A percentile compares a stretch with the other conserved stretches of the same genome.
Evolutionary conservation across 2,888 invertebrate genomes (phyloP).

Genomic region (Cylloceria caligata): DNA sequence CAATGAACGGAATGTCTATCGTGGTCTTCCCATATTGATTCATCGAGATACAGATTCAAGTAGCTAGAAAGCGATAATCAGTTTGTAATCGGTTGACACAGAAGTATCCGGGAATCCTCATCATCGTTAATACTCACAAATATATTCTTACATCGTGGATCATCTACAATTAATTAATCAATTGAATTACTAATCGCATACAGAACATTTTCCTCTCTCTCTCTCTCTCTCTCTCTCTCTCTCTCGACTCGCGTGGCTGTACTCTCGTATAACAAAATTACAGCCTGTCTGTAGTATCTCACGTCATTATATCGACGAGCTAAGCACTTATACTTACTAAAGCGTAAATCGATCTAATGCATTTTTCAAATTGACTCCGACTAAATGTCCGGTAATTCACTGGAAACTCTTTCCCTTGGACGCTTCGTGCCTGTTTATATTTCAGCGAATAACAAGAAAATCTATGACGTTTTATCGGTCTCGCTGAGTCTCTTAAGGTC

Average conservation of each 20-base stretch:
- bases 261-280: no score
- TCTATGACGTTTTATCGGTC: neutral
- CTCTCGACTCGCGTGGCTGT: neutral
- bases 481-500: conserved; percentile 14
- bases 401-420: conserved; percentile 15
- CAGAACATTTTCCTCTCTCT: neutral
- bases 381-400: neutral
- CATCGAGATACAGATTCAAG: neutral
- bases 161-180: conserved; percentile 46
- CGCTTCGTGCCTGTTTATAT: neutral
- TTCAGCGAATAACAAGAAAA: conserved; percentile 20
- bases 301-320: conserved; percentile 3
- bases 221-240: conserved; percentile 12
- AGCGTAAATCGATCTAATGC: conserved; percentile 20
- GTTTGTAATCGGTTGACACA: conserved; percentile 5
- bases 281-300: no score
- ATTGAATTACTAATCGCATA: neutral
- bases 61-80: neutral
- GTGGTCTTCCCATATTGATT: neutral
- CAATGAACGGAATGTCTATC: neutral
- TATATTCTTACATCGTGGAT: conserved; percentile 11
- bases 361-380: conserved; percentile 16
- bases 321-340: neutral
- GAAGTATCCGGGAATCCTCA: conserved; percentile 48
- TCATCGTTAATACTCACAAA: neutral